Evolutionary conservation across 2,113 vertebrate species (phyloP).

Genomic region (Calyptomena viridis): DNA sequence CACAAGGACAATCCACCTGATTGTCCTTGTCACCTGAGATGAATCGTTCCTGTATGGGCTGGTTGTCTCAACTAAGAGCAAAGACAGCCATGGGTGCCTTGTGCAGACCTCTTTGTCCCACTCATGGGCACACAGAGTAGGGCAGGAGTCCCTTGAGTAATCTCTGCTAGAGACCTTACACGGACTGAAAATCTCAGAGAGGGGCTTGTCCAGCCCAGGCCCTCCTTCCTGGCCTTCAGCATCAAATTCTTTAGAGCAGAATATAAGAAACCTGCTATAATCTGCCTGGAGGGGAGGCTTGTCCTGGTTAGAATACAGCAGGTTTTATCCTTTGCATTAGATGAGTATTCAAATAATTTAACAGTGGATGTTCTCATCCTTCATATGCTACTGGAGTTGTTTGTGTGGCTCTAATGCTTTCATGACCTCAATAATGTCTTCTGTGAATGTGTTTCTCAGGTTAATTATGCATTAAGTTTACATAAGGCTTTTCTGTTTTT

Average conservation of each 20-base stretch:
- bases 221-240: neutral
- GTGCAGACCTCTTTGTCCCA: neutral
- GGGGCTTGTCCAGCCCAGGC: neutral
- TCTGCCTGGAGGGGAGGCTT: neutral
- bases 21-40: rapidly evolving
- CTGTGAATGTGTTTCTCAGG: neutral
- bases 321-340: neutral
- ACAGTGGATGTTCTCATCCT: neutral
- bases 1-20: neutral
- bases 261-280: neutral
- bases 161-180: neutral
- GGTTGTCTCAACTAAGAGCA: neutral
- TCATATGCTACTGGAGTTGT: neutral
- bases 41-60: neutral
- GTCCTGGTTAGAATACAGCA: neutral
- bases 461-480: slow-evolving; percentile 66
- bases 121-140: neutral
- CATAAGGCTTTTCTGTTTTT: slow-evolving; percentile 26
- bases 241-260: neutral
- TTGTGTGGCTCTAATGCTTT: slow-evolving; percentile 39
- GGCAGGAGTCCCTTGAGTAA: neutral
- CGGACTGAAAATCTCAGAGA: neutral
- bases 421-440: slow-evolving; percentile 41
- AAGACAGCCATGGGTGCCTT: neutral
- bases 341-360: neutral